These are phyloP conservation scores for Otolemur crassicaudatus DNA, from an alignment of 2,797 vertebrate genomes.

Conservation along the genomic window DNA sequence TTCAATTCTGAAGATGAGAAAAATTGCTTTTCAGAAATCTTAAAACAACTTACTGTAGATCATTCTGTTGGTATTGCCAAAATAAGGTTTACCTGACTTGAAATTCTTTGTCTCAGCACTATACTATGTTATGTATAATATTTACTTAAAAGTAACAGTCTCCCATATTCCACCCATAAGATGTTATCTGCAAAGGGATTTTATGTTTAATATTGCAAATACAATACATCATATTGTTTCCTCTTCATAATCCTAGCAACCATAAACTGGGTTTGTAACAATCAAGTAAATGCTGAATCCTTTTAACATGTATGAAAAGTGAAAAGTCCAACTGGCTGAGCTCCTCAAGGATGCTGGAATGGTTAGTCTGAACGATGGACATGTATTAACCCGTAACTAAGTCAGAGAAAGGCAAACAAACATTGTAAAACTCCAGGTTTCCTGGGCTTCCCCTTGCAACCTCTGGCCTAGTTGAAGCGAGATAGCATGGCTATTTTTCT, in stretches of 20 bases:
- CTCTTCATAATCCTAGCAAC: background rate
- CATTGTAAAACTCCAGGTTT: background rate
- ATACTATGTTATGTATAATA: background rate
- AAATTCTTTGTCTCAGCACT: background rate
- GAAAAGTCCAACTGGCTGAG: background rate
- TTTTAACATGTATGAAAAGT: background rate
- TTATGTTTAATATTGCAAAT: background rate
- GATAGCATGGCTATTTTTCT: constrained; percentile 84
- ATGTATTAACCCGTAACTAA: background rate
- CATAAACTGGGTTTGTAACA: background rate
- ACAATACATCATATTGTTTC: background rate
- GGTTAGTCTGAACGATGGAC: background rate
- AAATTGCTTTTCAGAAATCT: constrained; percentile 40
- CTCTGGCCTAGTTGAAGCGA: constrained; percentile 75
- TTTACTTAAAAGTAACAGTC: constrained; percentile 34
- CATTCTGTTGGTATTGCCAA: background rate
- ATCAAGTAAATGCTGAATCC: rapidly evolving
- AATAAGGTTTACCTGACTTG: background rate
- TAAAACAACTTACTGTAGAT: constrained; percentile 21
- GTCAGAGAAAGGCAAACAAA: constrained; percentile 45
- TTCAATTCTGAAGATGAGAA: constrained; percentile 20
- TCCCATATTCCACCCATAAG: background rate
- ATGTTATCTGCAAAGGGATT: constrained; percentile 30
- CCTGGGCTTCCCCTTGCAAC: constrained; percentile 57
- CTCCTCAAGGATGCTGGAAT: rapidly evolving